Conservation (phyloP, 2,113 vertebrate genomes). For the Rhizomys pruinosus region DNA sequence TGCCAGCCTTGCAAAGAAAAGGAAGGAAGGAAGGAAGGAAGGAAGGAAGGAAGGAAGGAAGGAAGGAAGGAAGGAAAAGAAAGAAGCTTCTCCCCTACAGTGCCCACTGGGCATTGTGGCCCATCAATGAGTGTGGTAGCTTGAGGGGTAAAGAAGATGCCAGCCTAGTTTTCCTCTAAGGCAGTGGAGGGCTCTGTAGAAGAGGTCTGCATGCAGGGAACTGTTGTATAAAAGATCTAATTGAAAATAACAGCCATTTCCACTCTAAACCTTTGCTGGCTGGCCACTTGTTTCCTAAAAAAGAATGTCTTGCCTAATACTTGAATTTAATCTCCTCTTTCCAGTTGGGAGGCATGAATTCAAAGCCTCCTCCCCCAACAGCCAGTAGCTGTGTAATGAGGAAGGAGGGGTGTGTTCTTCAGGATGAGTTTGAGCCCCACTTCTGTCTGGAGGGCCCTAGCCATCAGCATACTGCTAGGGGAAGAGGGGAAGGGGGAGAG, state of each 20-base stretch:
- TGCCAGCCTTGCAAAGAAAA: neutral
- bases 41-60: no score
- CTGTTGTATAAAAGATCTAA: neutral
- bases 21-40: neutral
- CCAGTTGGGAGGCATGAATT: constrained; percentile 65
- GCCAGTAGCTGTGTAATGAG: constrained; percentile 30
- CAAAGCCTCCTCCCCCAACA: constrained; percentile 38
- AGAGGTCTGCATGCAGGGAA: constrained; percentile 32
- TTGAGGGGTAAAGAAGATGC: neutral
- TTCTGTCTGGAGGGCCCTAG: neutral
- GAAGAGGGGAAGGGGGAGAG: no score
- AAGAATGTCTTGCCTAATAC: constrained; percentile 59
- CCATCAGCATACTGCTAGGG: neutral
- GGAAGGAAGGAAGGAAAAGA: no score
- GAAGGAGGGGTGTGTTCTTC: neutral
- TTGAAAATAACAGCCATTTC: constrained; percentile 55
- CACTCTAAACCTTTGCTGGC: neutral
- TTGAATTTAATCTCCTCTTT: constrained; percentile 66
- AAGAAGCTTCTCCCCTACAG: neutral
- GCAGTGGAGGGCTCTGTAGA: neutral
- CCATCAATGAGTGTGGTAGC: neutral
- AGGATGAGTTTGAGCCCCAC: constrained; percentile 37
- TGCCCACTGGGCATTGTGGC: neutral
- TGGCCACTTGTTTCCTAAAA: constrained; percentile 45
- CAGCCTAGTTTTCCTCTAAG: neutral